Evolutionary conservation across 53 echinoderm and acorn worm species (phyloP).

Genomic region (Zoroaster sp.): DNA sequence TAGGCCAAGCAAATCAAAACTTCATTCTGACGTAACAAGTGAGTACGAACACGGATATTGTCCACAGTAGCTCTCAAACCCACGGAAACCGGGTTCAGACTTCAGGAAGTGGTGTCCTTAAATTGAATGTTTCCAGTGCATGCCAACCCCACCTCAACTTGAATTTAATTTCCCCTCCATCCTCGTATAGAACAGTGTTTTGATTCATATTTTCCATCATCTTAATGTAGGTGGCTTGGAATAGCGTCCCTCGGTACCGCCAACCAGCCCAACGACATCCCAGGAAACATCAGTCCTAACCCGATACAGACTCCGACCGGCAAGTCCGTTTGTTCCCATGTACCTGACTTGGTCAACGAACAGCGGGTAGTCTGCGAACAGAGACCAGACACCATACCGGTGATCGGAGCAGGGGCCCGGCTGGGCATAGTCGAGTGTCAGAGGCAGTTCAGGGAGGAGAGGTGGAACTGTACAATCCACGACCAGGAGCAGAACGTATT

Average conservation of each 20-base stretch:
- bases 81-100: no score
- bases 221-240: slow-evolving; percentile 73
- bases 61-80: no score
- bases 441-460: slow-evolving; percentile 80
- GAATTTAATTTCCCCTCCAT: neutral
- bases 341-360: slow-evolving; percentile 62
- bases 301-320: neutral
- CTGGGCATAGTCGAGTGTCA: slow-evolving; percentile 89
- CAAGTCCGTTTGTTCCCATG: slow-evolving; percentile 34
- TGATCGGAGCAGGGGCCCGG: slow-evolving; percentile 83
- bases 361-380: slow-evolving; percentile 71
- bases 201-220: neutral
- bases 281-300: neutral
- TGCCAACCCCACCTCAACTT: no score
- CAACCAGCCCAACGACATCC: slow-evolving; percentile 39
- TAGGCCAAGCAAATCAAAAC: no score
- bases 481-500: slow-evolving; percentile 72
- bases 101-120: no score
- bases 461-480: slow-evolving; percentile 92
- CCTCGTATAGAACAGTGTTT: neutral
- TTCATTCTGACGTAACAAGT: no score
- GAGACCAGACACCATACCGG: slow-evolving; percentile 69
- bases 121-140: no score
- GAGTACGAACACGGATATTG: no score
- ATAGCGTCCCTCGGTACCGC: slow-evolving; percentile 75